Evolutionary conservation across 1,140 invertebrate species (phyloP).

Genomic region (Ladona fulva): DNA sequence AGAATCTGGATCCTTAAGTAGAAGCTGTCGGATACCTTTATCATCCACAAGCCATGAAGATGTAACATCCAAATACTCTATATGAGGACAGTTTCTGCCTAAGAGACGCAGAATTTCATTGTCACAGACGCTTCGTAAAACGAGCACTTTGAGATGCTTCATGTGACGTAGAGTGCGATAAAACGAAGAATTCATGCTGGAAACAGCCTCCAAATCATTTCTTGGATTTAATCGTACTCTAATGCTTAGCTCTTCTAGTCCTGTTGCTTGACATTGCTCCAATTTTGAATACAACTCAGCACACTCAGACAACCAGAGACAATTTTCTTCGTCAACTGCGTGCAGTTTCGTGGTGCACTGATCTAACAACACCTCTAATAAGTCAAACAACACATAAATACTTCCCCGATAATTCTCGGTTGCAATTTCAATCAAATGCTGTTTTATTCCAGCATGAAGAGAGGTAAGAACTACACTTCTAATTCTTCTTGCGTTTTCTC

Average conservation of each 20-base stretch:
- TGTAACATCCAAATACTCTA: conserved; percentile 27
- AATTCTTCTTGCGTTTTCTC: conserved; percentile 6
- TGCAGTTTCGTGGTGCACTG: conserved; percentile 13
- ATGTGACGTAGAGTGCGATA: conserved; percentile 10
- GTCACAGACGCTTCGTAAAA: conserved; percentile 26
- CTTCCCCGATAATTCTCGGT: conserved; percentile 17
- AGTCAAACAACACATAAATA: conserved; percentile 19
- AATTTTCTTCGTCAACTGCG: conserved; percentile 13
- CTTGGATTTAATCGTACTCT: conserved; percentile 16
- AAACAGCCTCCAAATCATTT: conserved; percentile 14
- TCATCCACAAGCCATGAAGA: conserved; percentile 31
- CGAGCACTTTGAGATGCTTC: conserved; percentile 22
- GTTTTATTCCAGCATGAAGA: conserved; percentile 19
- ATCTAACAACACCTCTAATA: conserved; percentile 18
- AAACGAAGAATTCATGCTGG: conserved; percentile 15
- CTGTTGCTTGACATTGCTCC: conserved; percentile 19
- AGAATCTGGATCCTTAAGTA: conserved; percentile 24
- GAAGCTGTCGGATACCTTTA: conserved; percentile 25
- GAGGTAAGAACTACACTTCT: conserved; percentile 18
- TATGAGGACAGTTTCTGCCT: conserved; percentile 25
- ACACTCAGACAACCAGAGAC: conserved; percentile 18
- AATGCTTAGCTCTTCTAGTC: conserved; percentile 19
- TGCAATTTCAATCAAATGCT: conserved; percentile 19
- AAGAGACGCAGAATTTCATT: conserved; percentile 27
- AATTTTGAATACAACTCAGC: conserved; percentile 16